Conservation (phyloP, 2,888 invertebrate genomes). For the Ochlodes sylvanus region DNA sequence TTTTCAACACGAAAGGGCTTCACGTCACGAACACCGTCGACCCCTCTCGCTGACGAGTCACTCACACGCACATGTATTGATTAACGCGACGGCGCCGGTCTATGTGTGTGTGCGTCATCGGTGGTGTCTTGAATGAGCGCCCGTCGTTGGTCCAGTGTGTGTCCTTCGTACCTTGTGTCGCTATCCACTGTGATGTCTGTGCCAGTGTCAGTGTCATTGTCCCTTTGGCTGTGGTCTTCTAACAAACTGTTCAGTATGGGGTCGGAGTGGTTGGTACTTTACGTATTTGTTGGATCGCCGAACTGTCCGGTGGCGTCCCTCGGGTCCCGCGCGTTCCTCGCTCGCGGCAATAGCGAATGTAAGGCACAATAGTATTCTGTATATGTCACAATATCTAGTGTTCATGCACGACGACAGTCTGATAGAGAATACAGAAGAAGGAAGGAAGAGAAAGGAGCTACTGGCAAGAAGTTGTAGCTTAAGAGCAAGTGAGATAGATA, state of each 20-base stretch:
- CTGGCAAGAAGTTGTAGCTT: constrained; percentile 80
- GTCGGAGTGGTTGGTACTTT: constrained; percentile 59
- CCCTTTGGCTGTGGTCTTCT: constrained; percentile 71
- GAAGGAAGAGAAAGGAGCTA: constrained; percentile 80
- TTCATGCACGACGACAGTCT: constrained; percentile 83
- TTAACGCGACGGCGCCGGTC: constrained; percentile 83
- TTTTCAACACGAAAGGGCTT: constrained; percentile 61
- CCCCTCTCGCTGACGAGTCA: constrained; percentile 73
- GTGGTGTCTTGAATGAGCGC: constrained; percentile 61
- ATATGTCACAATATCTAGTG: constrained; percentile 84
- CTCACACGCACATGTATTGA: constrained; percentile 90
- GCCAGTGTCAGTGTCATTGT: constrained; percentile 74
- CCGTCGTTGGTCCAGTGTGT: constrained; percentile 48
- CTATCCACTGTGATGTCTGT: constrained; percentile 75
- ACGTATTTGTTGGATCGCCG: constrained; percentile 64
- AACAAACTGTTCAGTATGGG: constrained; percentile 62
- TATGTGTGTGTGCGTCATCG: constrained; percentile 75
- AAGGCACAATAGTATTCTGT: constrained; percentile 78
- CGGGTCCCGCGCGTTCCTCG: constrained; percentile 65
- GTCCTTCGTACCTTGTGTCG: constrained; percentile 74
- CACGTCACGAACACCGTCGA: constrained; percentile 51
- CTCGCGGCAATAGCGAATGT: constrained; percentile 77
- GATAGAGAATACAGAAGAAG: constrained; percentile 81
- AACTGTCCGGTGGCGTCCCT: constrained; percentile 73
- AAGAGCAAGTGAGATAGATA: constrained; percentile 80